A percentile compares a stretch with the other conserved stretches of the same genome.
These are phyloP conservation scores for Phrynocephalus vlangalii DNA, from an alignment of 2,797 vertebrate genomes.

Conservation along the genomic window DNA sequence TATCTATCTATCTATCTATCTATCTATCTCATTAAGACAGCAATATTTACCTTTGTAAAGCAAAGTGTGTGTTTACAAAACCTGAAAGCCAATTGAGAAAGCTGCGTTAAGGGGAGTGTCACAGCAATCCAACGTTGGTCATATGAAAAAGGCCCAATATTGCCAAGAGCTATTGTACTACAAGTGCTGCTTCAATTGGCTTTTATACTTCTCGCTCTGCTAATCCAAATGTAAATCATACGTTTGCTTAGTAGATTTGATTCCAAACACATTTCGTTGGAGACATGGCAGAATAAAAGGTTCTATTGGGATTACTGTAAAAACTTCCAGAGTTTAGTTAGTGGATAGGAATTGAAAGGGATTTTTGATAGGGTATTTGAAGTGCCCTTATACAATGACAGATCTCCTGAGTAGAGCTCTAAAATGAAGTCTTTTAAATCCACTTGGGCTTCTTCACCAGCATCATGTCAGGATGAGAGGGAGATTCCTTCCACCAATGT, in stretches of 20 bases:
- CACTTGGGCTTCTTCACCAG: background rate
- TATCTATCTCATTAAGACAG: constrained; percentile 63
- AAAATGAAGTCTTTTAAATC: background rate
- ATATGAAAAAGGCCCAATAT: constrained; percentile 45
- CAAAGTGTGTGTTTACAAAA: constrained; percentile 31
- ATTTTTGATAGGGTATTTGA: fast-evolving
- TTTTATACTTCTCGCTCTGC: background rate
- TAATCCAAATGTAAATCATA: background rate
- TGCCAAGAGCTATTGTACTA: background rate
- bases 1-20: background rate
- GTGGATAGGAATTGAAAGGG: constrained; percentile 16
- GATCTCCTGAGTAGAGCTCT: background rate
- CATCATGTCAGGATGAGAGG: background rate
- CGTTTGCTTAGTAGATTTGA: background rate
- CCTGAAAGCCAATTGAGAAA: background rate
- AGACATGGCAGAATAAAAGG: background rate
- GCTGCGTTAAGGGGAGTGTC: fast-evolving
- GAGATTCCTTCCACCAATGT: background rate
- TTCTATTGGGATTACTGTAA: background rate
- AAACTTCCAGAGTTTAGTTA: background rate
- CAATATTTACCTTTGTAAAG: constrained; percentile 76
- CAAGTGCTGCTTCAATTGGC: background rate
- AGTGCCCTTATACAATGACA: background rate
- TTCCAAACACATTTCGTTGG: background rate
- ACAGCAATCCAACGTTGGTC: constrained; percentile 19